These are phyloP conservation scores for Ophthalmolycus amberensis DNA, from an alignment of 2,113 vertebrate genomes.

Conservation along the genomic window DNA sequence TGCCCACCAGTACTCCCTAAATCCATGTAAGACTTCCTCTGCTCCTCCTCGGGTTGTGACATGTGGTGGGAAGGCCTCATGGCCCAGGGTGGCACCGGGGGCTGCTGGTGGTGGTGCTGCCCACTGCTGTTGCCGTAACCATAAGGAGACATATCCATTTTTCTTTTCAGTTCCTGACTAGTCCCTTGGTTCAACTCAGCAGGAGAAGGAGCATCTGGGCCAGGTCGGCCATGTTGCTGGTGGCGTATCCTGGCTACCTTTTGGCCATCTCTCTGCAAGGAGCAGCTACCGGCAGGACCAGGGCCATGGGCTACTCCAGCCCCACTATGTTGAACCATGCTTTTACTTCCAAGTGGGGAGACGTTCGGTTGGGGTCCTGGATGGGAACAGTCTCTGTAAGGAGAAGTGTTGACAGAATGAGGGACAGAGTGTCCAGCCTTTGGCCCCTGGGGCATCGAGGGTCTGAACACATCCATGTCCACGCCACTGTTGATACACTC, in stretches of 20 bases:
- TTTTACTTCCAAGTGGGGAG: slow-evolving; percentile 80
- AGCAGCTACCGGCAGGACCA: slow-evolving; percentile 83
- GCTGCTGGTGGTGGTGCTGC: slow-evolving; percentile 82
- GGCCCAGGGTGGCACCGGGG: slow-evolving; percentile 87
- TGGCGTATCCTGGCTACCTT: slow-evolving; percentile 96
- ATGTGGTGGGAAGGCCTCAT: slow-evolving; percentile 86
- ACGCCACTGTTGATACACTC: slow-evolving; percentile 86
- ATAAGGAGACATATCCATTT: slow-evolving; percentile 89
- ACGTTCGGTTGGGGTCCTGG: slow-evolving; percentile 79
- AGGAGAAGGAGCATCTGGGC: slow-evolving; percentile 79
- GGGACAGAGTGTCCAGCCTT: slow-evolving; percentile 84
- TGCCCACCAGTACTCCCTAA: slow-evolving; percentile 76
- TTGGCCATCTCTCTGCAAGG: slow-evolving; percentile 91
- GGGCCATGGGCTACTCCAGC: slow-evolving; percentile 53
- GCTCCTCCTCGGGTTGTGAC: slow-evolving; percentile 83
- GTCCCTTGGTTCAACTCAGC: slow-evolving; percentile 74
- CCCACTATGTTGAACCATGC: slow-evolving; percentile 74
- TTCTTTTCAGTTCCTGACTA: slow-evolving; percentile 88
- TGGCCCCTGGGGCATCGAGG: slow-evolving; percentile 83
- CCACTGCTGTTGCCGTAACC: slow-evolving; percentile 82
- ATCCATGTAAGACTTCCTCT: slow-evolving; percentile 92
- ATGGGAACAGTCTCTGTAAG: slow-evolving; percentile 91
- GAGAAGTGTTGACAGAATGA: slow-evolving; percentile 86
- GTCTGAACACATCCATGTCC: slow-evolving; percentile 87
- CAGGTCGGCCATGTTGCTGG: slow-evolving; percentile 89